These are phyloP conservation scores for Temnothorax longispinosus DNA, from an alignment of 1,140 invertebrate species.

Conservation along the genomic window DNA sequence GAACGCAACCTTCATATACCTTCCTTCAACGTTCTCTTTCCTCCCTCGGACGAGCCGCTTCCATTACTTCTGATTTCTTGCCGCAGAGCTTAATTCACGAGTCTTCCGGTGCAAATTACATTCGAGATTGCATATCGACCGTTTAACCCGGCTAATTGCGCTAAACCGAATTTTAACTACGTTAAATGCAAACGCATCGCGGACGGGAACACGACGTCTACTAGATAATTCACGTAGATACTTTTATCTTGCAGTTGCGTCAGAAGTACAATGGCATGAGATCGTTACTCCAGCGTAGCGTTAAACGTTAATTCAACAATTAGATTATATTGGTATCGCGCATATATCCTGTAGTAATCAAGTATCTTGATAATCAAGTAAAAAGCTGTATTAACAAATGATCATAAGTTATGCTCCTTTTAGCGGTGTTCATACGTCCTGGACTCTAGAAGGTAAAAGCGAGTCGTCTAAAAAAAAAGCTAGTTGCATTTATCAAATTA, in stretches of 20 bases:
- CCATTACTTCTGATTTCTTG: constrained; percentile 11
- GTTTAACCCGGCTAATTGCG: constrained; percentile 68
- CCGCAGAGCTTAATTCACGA: constrained; percentile 27
- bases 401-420: background rate
- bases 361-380: background rate
- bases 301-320: background rate
- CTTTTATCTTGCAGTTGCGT: constrained; percentile 42
- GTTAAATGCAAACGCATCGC: constrained; percentile 40
- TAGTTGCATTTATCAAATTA: constrained; percentile 24
- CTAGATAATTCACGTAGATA: constrained; percentile 55
- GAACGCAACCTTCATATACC: background rate
- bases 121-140: constrained; percentile 53
- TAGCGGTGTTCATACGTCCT: background rate
- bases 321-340: constrained; percentile 23
- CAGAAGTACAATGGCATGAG: constrained; percentile 39
- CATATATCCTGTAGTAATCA: background rate
- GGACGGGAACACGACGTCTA: constrained; percentile 28
- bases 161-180: constrained; percentile 57
- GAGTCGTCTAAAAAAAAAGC: background rate
- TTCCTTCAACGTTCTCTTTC: constrained; percentile 2
- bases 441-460: background rate
- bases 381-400: background rate
- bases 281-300: constrained; percentile 3
- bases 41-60: background rate
- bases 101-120: constrained; percentile 52